These are phyloP conservation scores for Megatriorchis doriae DNA, from an alignment of 2,113 vertebrate genomes.

Conservation along the genomic window DNA sequence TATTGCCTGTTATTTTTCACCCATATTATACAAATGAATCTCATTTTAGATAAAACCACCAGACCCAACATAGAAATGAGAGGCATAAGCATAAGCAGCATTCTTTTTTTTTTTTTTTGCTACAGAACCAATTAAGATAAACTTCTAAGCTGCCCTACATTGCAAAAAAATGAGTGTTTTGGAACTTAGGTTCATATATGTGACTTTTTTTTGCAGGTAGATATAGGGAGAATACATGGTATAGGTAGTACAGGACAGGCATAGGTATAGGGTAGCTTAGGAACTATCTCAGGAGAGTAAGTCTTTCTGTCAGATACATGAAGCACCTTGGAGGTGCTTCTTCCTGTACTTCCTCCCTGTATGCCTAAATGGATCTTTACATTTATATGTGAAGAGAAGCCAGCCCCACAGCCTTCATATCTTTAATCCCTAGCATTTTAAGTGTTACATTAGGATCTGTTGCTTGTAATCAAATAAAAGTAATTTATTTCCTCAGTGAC, in stretches of 20 bases:
- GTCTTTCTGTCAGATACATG: background rate
- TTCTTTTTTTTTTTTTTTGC: background rate
- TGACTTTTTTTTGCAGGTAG: background rate
- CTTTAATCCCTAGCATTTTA: background rate
- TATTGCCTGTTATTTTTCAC: background rate
- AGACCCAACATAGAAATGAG: background rate
- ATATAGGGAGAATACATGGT: accelerated
- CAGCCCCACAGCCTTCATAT: background rate
- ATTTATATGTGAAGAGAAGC: background rate
- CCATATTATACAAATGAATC: background rate
- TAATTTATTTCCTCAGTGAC: background rate
- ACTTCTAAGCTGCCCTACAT: background rate
- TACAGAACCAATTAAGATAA: background rate
- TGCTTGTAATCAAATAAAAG: background rate
- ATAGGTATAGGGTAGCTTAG: background rate
- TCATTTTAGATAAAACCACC: background rate
- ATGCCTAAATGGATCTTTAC: background rate
- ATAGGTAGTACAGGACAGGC: background rate
- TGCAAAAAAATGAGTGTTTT: background rate
- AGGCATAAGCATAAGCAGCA: background rate
- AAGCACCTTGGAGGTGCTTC: background rate
- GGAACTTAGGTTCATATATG: background rate
- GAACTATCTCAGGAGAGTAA: background rate
- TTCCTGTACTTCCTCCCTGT: background rate
- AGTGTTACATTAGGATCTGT: background rate